Evolutionary conservation across 2,113 vertebrate species (phyloP).

Genomic region (Pterocles orientalis): DNA sequence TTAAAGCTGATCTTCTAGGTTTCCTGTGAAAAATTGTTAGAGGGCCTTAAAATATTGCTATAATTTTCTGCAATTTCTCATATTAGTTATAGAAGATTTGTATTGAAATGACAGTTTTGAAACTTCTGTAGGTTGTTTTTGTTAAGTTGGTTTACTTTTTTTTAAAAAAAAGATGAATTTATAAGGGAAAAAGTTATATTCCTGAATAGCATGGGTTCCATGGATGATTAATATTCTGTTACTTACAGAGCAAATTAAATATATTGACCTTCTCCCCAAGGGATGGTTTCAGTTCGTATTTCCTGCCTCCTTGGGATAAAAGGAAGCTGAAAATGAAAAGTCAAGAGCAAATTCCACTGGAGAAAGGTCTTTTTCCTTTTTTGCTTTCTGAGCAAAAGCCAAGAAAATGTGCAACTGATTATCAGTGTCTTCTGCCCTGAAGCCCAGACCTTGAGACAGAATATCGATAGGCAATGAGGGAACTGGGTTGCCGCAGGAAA

Average conservation of each 20-base stretch:
- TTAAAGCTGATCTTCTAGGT: not conserved
- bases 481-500: not conserved
- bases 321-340: not conserved
- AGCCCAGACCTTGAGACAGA: not conserved
- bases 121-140: not conserved
- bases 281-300: not conserved
- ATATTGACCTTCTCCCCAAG: not conserved
- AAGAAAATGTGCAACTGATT: not conserved
- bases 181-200: not conserved
- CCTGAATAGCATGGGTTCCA: not conserved
- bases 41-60: not conserved
- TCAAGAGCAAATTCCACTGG: not conserved
- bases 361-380: not conserved
- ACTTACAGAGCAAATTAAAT: not conserved
- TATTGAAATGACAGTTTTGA: not conserved
- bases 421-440: not conserved
- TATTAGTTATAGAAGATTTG: not conserved
- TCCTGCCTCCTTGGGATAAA: not conserved
- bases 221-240: not conserved
- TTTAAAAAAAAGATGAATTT: not conserved
- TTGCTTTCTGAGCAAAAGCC: not conserved
- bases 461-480: not conserved
- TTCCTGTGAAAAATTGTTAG: not conserved
- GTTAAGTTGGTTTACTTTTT: no score
- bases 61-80: not conserved